These are phyloP conservation scores for Oenanthe oenanthe DNA, from an alignment of 2,113 vertebrate species.

Conservation along the genomic window DNA sequence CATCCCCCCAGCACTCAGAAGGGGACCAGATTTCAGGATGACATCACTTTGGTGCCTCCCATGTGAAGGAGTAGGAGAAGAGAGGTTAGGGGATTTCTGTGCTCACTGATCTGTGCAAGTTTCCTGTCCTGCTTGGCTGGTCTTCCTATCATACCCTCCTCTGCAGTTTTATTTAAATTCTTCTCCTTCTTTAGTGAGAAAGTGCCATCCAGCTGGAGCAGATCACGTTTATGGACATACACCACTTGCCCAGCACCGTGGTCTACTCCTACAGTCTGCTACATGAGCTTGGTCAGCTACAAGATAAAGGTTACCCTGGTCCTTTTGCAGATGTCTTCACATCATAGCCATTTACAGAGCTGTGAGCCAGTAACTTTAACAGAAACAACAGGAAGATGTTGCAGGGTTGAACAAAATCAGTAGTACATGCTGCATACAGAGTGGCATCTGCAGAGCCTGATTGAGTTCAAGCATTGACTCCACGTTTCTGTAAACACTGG, in stretches of 20 bases:
- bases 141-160: background rate
- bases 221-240: fast-evolving
- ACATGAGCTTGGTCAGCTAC: fast-evolving
- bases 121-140: background rate
- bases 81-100: background rate
- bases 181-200: background rate
- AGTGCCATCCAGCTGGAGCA: background rate
- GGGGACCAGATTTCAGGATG: background rate
- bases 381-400: background rate
- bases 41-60: fast-evolving
- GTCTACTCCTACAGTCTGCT: background rate
- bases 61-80: background rate
- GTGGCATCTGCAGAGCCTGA: background rate
- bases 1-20: background rate
- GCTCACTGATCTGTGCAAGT: background rate
- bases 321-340: background rate
- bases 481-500: background rate
- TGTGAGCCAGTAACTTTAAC: background rate
- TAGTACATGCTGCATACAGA: background rate
- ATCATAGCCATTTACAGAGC: background rate
- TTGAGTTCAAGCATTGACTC: background rate
- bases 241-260: background rate
- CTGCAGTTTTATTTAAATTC: background rate
- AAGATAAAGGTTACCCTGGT: background rate
- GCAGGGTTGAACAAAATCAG: background rate